A percentile compares a stretch with the other conserved stretches of the same genome.
Evolutionary conservation across 1,140 invertebrate species (phyloP).

Genomic region (Archivesica marissinica): DNA sequence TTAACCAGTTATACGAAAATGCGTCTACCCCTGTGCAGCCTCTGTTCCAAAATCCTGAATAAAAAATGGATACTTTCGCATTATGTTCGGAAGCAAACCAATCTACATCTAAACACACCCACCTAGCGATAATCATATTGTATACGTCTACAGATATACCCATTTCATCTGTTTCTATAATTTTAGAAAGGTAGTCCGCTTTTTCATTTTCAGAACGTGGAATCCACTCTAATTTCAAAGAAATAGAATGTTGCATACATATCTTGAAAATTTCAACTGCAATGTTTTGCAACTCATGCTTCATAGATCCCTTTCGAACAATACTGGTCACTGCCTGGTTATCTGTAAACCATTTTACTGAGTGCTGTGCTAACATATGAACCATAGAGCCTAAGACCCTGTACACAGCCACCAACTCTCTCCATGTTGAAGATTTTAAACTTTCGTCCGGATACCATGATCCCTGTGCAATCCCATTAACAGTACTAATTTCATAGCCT

Average conservation of each 20-base stretch:
- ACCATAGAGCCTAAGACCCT: neutral
- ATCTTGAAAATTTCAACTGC: neutral
- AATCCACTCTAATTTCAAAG: conserved; percentile 15
- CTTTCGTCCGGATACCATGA: neutral
- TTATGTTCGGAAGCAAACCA: conserved; percentile 51
- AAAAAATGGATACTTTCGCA: conserved; percentile 28
- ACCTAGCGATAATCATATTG: neutral
- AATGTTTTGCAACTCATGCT: conserved; percentile 8
- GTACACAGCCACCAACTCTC: conserved; percentile 2
- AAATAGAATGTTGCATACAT: conserved; percentile 21
- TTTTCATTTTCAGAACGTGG: conserved; percentile 35
- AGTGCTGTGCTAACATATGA: neutral
- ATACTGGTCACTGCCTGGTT: conserved; percentile 22
- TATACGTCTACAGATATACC: neutral
- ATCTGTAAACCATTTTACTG: conserved; percentile 25
- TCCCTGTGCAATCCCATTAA: neutral
- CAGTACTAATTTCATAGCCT: neutral
- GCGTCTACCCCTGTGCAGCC: conserved; percentile 23
- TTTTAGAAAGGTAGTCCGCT: conserved; percentile 49
- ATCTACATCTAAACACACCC: neutral
- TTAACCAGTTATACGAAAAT: conserved; percentile 26
- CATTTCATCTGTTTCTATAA: conserved; percentile 58
- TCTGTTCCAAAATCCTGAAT: conserved; percentile 42
- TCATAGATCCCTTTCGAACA: conserved; percentile 26
- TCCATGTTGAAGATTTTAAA: conserved; percentile 28